Conservation (phyloP, 1,140 invertebrate species). For the Caerostris darwini region DNA sequence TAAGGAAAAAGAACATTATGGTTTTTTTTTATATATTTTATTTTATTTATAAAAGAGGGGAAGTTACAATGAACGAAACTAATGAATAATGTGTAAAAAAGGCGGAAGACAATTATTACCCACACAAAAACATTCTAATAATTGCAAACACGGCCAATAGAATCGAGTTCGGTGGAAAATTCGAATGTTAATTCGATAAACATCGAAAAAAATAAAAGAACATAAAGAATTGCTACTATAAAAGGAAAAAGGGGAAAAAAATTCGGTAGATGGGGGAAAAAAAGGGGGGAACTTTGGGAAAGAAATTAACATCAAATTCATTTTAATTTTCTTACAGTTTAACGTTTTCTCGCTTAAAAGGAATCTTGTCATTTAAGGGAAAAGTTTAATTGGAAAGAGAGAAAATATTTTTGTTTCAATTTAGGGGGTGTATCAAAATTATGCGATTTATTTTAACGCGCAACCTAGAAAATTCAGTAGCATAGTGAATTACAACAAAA, state of each 20-base stretch:
- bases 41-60: constrained; percentile 33
- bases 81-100: constrained; percentile 53
- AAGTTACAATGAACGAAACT: constrained; percentile 29
- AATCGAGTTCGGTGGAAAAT: constrained; percentile 21
- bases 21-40: background rate
- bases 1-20: background rate
- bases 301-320: constrained; percentile 75
- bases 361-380: constrained; percentile 56
- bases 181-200: constrained; percentile 69
- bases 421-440: background rate
- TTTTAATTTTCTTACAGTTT: constrained; percentile 68
- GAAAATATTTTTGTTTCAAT: constrained; percentile 55
- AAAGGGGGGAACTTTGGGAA: constrained; percentile 18
- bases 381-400: constrained; percentile 63
- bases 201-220: background rate
- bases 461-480: background rate
- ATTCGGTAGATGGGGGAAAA: background rate
- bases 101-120: constrained; percentile 55
- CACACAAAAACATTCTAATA: constrained; percentile 50
- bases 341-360: constrained; percentile 59
- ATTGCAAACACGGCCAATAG: constrained; percentile 41
- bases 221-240: background rate
- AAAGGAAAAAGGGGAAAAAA: background rate
- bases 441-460: background rate
- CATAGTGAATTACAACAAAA: too few species aligned